phyloP scores from a whole-genome alignment of 2,888 invertebrate genomes.

The Pasiphila rectangulata region DNA sequence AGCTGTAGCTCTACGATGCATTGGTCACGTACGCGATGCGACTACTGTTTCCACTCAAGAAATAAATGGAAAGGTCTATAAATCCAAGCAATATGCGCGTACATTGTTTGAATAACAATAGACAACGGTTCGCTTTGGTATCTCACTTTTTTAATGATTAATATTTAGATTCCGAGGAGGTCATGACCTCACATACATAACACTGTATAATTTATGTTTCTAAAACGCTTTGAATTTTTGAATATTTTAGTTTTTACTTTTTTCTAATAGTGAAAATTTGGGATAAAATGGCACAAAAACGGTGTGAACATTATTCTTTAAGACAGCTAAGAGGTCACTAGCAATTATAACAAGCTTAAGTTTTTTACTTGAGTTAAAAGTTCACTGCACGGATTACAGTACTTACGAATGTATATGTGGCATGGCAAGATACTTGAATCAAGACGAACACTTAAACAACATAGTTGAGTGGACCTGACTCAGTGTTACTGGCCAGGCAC shows the following conservation, averaged over 20 bases:
- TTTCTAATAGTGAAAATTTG: neutral
- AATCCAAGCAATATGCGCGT: neutral
- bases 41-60: neutral
- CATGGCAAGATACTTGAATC: neutral
- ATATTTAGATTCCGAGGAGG: too few relatives aligned
- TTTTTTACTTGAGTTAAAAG: neutral
- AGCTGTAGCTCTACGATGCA: neutral
- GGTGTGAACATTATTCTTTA: neutral
- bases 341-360: neutral
- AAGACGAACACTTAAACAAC: neutral
- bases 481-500: too few relatives aligned
- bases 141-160: neutral
- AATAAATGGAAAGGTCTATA: neutral
- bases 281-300: neutral
- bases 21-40: slow-evolving; percentile 1
- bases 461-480: too few relatives aligned
- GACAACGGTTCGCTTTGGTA: too few relatives aligned
- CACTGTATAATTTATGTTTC: too few relatives aligned
- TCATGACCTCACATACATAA: too few relatives aligned
- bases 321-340: neutral
- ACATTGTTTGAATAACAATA: neutral
- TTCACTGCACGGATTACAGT: slow-evolving; percentile 1
- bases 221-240: neutral
- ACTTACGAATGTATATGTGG: neutral
- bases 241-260: neutral